Evolutionary conservation across 2,797 vertebrate genomes (phyloP).

Genomic region (Clarias platycephalus): DNA sequence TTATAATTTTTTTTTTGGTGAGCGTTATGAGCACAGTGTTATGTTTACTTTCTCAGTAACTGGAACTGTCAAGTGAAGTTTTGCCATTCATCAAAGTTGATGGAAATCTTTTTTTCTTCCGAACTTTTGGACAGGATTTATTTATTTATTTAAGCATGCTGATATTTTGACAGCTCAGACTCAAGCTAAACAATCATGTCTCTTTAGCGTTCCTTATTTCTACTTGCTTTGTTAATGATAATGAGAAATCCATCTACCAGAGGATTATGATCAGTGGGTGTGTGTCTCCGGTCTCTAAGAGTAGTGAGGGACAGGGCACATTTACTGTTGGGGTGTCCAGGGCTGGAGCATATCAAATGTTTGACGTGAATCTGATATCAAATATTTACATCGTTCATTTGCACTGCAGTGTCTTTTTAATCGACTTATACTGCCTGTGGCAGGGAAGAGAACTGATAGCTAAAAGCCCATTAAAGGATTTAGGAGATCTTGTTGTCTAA

Average conservation of each 20-base stretch:
- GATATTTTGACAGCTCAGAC: not conserved
- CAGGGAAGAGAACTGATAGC: conserved; percentile 36
- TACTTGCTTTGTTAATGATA: not conserved
- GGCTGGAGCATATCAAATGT: conserved; percentile 22
- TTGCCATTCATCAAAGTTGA: not conserved
- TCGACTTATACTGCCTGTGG: conserved; percentile 32
- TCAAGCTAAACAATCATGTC: not conserved
- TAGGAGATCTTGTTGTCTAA: conserved; percentile 36
- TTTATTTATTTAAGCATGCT: not conserved
- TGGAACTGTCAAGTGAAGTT: not conserved
- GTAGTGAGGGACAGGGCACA: not conserved
- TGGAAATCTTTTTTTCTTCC: not conserved
- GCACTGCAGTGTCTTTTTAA: conserved; percentile 34
- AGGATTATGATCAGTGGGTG: not conserved
- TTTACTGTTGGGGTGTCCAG: not conserved
- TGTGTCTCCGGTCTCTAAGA: not conserved
- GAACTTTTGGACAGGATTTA: not conserved
- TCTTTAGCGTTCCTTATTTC: not conserved
- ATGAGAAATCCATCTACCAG: not conserved
- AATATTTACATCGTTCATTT: conserved; percentile 43
- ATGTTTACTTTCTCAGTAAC: not conserved
- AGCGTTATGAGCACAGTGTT: not conserved
- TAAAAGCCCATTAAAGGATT: conserved; percentile 57
- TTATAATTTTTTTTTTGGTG: too few relatives aligned
- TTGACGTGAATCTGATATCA: conserved; percentile 30